Base-by-base conservation (phyloP, 2,888 invertebrate species). In the Cyrtodaria siliqua region DNA sequence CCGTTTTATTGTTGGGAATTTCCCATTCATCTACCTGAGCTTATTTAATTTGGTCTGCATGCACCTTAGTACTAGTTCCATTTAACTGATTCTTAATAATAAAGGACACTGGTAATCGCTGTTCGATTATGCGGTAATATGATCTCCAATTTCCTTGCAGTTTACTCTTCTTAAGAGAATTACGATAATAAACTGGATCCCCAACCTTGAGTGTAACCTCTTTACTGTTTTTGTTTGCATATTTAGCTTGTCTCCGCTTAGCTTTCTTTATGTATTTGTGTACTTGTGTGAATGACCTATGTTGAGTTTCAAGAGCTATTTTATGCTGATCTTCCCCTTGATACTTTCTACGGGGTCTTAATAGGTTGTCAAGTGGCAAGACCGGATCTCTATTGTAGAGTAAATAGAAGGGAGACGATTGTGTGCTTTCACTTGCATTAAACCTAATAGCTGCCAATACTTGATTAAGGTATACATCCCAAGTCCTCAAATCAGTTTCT, bases 391-490 rank as follows among this genome's bases (percentile, higher is more conserved):
- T 50, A n/a, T 68, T 67, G 33, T 73, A 78, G 1, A 81, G 18
- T 3, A 73, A 26, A 23, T 47, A 70, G 47, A 66, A 77, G 14
- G 79, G 73, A 0, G 69, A 26, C 26, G 44, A 66, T 50, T 70
- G 61, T 4, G 79, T 12, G 4, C 66, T 50, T 1, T 64, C 61
- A 60, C 53, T 67, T 2, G 66, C 52, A 50, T 60, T 64, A 26
- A 72, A 73, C 12, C 76, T 24, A 29, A 82, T 72, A 3, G 64
- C 75, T 0, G 73, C 76, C n/a, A 82, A 56, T n/a, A 63, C 55
- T 64, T 79, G 70, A 66, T 76, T 76, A 3, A 76, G 42, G 50
- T 60, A 50, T 23, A 73, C 23, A 59, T 79, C 79, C 73, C 70
- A 82, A n/a, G 50, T 66, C 8, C 47, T 49, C 14, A 14, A 23